Evolutionary conservation across 2,113 vertebrate genomes (phyloP).

Genomic region (Loxodonta africana): DNA sequence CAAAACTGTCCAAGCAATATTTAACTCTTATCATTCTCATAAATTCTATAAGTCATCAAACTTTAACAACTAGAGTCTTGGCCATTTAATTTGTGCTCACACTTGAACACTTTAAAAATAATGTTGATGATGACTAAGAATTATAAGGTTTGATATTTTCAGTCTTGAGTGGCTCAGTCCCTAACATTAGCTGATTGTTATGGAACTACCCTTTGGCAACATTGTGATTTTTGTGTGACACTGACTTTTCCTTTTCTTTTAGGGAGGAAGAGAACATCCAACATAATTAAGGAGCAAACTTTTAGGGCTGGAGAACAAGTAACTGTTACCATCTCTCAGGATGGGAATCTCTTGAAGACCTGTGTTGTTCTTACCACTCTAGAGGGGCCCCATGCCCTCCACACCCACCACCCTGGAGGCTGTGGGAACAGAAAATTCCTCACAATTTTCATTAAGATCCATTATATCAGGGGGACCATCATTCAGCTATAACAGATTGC

Average conservation of each 20-base stretch:
- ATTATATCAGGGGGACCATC: constrained; percentile 63
- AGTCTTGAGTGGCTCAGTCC: not conserved
- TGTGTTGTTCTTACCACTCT: not conserved
- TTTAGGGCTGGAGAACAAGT: constrained; percentile 54
- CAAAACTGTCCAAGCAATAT: not conserved
- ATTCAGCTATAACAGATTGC: constrained; percentile 78
- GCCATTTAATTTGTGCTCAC: not conserved
- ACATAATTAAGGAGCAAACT: constrained; percentile 34
- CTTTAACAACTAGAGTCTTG: not conserved
- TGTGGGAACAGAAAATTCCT: constrained; percentile 64
- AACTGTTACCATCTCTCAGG: constrained; percentile 28
- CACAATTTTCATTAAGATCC: constrained; percentile 73
- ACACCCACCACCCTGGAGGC: not conserved
- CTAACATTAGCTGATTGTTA: not conserved
- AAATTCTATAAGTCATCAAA: not conserved
- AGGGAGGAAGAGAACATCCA: not conserved
- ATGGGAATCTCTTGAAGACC: constrained; percentile 11
- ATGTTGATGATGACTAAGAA: constrained; percentile 2
- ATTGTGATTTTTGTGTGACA: not conserved
- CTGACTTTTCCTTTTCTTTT: not conserved
- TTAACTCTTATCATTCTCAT: not conserved
- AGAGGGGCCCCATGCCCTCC: not conserved
- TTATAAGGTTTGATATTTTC: constrained; percentile 37
- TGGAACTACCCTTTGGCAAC: not conserved
- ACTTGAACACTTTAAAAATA: constrained; percentile 48